Evolutionary conservation across 2,888 invertebrate genomes (phyloP), one percentile per base, ranked within the genome.

Genomic region (Polydesmus complanatus): DNA sequence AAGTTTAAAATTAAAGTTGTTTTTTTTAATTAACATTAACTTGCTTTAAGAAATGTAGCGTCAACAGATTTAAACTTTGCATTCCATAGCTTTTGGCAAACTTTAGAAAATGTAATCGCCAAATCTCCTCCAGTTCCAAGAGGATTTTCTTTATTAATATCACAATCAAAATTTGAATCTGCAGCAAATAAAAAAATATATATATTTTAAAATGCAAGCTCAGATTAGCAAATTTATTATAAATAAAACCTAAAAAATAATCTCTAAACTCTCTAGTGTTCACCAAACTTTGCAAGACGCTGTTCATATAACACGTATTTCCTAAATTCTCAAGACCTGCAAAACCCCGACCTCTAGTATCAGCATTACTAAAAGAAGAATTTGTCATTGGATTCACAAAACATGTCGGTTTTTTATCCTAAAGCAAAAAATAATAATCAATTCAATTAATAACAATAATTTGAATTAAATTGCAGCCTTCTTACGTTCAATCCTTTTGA

Each of bases 251-350:
- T 22, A 75, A 66, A 67, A 78, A 78, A 67, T 74, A 78, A 63
- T 77, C 74, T 37, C 74, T 69, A 57, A 79, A 73, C 64, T 78
- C 77, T 48, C 72, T 65, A 21, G 75, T 75, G 67, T 78, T 78
- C 56, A 74, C 72, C 54, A 79, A 68, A 66, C 76, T 75, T 68
- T 79, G 77, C 19, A 79, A 68, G 0, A 77, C 75, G 56, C 76
- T 73, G 68, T 78, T 79, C 76, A 78, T 77, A 68, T 77, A 78
- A 67, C 78, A 79, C 3, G 78, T 78, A 68, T 79, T 78, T 27
- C 78, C 78, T 21, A 78, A 70, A 68, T 78, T 78, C 37, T 76
- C 73, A 3, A 78, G 70, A 0, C 78, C 75, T 1, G 75, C 76
- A 63, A 69, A 72, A 2, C 78, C 78, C 8, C 70, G 70, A 27